Base-by-base conservation (phyloP, 2,888 invertebrate genomes). In the Hedya salicella region DNA sequence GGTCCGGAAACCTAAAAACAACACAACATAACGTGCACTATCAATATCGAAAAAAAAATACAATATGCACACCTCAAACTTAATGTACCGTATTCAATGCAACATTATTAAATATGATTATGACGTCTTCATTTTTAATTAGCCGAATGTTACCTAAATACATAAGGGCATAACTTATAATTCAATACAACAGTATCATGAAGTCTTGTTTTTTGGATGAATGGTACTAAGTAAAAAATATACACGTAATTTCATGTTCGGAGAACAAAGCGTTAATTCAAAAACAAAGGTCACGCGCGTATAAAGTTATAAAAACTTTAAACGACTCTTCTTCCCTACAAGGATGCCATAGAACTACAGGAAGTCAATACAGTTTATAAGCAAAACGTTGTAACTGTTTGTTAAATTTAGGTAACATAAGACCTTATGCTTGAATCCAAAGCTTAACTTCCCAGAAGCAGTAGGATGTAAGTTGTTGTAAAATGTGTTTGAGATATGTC, bases 321-420 rank as follows among this genome's bases (percentile, higher is more conserved):
- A 69, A 60, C 67, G 60, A 64, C 56, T 63, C 70, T 52, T 67
- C 73, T 68, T 75, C 76, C 70, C 57, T 73, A 76, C 77, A 73
- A 78, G 85, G 83, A 84, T 73, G 69, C 80, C 83, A 76, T 83
- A 82, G 76, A 42, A 17, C 6, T 65, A 54, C 67, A 62, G 69
- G 56, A 79, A 78, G 77, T 85, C 78, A 81, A 83, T 84, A 86
- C 86, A 85, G 78, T 76, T 61, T 64, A 11, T 9, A 11, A 36
- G 1, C 11, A 36, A 36, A 36, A 36, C 36, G 36, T 11, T 9
- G 9, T 9, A 36, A 36, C 36, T 36, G 2, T 9, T 9, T 9
- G 9, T 2, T 9, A 11, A 36, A 11, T 2, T 2, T 36, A 36
- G 36, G 6, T 1, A 36, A 36, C 36, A 36, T 36, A 36, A 6